A percentile compares a stretch with the other conserved stretches of the same genome.
Conservation (phyloP, 2,113 vertebrate species). For the Morone saxatilis region DNA sequence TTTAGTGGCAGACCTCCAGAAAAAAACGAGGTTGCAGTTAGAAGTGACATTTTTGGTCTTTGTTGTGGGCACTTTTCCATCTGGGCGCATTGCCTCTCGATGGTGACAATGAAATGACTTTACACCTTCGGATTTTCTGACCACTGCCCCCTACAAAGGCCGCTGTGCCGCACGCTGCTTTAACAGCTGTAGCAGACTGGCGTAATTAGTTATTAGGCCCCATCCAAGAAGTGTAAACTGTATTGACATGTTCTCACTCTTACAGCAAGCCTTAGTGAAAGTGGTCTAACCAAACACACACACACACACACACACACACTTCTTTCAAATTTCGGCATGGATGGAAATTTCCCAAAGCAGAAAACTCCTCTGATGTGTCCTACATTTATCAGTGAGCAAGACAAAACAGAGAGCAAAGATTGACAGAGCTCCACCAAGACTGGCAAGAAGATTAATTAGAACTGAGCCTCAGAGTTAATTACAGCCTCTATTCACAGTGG, state of each 20-base stretch:
- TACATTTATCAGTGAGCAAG: constrained; percentile 43
- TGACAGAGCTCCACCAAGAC: constrained; percentile 62
- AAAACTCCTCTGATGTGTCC: constrained; percentile 42
- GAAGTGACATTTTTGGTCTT: constrained; percentile 58
- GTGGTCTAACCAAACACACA: constrained; percentile 1
- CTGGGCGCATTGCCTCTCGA: constrained; percentile 36
- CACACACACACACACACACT: background rate
- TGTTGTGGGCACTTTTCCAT: constrained; percentile 67
- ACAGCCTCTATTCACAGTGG: constrained; percentile 73
- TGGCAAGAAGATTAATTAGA: constrained; percentile 78
- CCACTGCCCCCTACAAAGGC: constrained; percentile 21
- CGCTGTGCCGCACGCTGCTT: constrained; percentile 59
- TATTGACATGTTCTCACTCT: constrained; percentile 48
- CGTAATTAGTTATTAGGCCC: constrained; percentile 48
- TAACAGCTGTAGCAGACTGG: constrained; percentile 50
- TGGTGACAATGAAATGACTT: constrained; percentile 44
- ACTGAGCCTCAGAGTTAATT: constrained; percentile 77
- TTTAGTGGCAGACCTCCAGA: constrained; percentile 76
- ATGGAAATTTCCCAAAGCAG: constrained; percentile 13
- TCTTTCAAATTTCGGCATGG: background rate
- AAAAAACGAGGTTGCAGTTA: constrained; percentile 56
- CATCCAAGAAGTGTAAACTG: constrained; percentile 47
- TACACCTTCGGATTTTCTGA: constrained; percentile 42
- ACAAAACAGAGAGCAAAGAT: constrained; percentile 49
- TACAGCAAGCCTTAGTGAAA: constrained; percentile 22